Evolutionary conservation across 1,140 invertebrate genomes (phyloP).

Genomic region (Diorhabda carinulata): DNA sequence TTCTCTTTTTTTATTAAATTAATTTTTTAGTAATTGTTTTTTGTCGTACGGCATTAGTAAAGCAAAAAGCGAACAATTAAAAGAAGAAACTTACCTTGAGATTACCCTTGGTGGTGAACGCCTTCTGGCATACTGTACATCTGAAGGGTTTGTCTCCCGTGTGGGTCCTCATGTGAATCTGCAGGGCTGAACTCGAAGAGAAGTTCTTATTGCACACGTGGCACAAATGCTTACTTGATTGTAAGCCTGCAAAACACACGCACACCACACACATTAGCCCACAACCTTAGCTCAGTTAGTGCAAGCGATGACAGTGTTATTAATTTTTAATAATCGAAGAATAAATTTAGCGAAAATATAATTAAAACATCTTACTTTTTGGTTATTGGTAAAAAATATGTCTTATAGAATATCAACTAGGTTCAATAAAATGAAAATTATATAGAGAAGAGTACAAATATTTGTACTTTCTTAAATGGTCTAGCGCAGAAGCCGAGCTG

Average conservation of each 20-base stretch:
- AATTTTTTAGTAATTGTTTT: neutral
- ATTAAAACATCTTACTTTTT: too few species aligned
- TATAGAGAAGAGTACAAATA: too few species aligned
- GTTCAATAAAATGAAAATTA: too few species aligned
- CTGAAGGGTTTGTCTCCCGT: conserved; percentile 97
- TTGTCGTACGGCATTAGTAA: conserved; percentile 37
- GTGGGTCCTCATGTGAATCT: conserved; percentile 98
- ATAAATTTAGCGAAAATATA: too few species aligned
- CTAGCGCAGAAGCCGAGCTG: too few species aligned
- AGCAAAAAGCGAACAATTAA: conserved; percentile 26
- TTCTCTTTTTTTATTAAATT: too few species aligned
- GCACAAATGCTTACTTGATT: conserved; percentile 84
- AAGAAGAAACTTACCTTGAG: conserved; percentile 73
- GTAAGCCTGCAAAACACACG: conserved; percentile 49
- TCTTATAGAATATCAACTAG: too few species aligned
- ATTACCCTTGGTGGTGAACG: conserved; percentile 97
- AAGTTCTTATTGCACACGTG: conserved; percentile 97
- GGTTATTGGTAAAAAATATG: too few species aligned
- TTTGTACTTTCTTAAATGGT: too few species aligned
- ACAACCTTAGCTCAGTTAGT: conserved; percentile 45
- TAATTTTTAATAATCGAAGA: conserved; percentile 9
- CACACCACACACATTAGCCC: conserved; percentile 47
- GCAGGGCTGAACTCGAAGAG: conserved; percentile 90
- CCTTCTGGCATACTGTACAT: conserved; percentile 90
- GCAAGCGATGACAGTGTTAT: conserved; percentile 42